Evolutionary conservation across 2,797 vertebrate genomes (phyloP), one percentile per base, ranked within the genome.

Genomic region (Betta splendens): DNA sequence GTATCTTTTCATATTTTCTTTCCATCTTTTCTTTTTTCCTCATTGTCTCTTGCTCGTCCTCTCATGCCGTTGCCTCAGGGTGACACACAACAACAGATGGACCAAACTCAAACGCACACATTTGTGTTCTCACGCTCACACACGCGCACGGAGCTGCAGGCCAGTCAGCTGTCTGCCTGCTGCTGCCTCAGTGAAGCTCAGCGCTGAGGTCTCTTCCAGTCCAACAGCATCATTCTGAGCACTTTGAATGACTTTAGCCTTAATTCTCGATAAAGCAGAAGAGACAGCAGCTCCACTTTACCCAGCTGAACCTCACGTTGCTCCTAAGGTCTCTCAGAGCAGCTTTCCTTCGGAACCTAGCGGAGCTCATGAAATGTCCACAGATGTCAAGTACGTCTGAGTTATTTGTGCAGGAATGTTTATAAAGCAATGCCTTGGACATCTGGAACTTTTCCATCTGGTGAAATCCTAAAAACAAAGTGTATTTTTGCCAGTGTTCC

Each of bases 121-220:
- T 18, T 31, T 29, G n/a, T 23, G 51, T 44, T 32, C 36, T 37
- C 54, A 32, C 26, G 26, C 45, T 11, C 39, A 42, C 48, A 39
- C 33, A 22, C 13, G 32, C 57, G 35, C 47, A 3, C 26, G 17
- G 57, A 47, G 85, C 87, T 87, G 71, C 65, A 40, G 85, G 85
- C 83, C 77, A 71, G 51, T 85, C 85, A 87, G 85, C 87, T 87
- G 84, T 76, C 70, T 29, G 75, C 74, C 71, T 71, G 72, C 79
- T 78, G 81, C 75, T 56, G 75, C 77, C 66, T 68, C 56, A 26
- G 26, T 75, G 55, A 57, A 49, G 64, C 59, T 20, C 32, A 68
- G 64, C 43, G 39, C 38, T 11, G 20, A 36, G 43, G 63, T 56
- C 63, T 70, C 59, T 56, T 80, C 59, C 69, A 59, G 50, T 68